phyloP scores from a whole-genome alignment of 2,113 vertebrate species.

The Vimba vimba region DNA sequence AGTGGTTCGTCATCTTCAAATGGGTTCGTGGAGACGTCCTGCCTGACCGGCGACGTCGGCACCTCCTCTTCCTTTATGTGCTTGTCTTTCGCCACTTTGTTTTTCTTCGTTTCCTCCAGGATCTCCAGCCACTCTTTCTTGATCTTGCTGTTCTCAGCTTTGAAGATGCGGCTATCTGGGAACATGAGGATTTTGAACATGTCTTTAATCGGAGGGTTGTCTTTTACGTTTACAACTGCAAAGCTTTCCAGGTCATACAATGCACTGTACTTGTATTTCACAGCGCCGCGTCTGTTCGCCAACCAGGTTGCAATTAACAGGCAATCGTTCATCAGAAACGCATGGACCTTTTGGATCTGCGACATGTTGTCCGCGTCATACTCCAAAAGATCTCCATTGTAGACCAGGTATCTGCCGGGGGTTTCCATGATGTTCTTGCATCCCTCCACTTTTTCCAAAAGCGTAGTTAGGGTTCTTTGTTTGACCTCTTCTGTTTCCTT shows the following conservation, averaged over 20 bases:
- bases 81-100: constrained; percentile 83
- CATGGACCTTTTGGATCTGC: constrained; percentile 92
- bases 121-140: constrained; percentile 99
- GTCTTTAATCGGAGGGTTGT: constrained; percentile 98
- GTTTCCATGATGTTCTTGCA: constrained; percentile 93
- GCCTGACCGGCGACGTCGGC: constrained; percentile 66
- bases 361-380: constrained; percentile 96
- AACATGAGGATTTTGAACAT: constrained; percentile 99
- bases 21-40: constrained; percentile 82
- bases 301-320: constrained; percentile 91
- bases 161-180: constrained; percentile 95
- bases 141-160: constrained; percentile 97
- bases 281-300: constrained; percentile 85
- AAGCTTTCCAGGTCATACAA: constrained; percentile 92
- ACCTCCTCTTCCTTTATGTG: constrained; percentile 86
- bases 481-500: constrained; percentile 91
- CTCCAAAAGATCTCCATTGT: constrained; percentile 95
- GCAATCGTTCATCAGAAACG: constrained; percentile 98
- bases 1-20: constrained; percentile 79
- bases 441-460: constrained; percentile 96
- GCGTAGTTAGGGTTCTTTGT: constrained; percentile 91
- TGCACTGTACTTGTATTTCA: constrained; percentile 90
- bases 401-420: constrained; percentile 91
- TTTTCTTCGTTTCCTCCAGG: constrained; percentile 94
- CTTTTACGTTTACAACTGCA: constrained; percentile 96